These are phyloP conservation scores for Colletes gigas DNA, from an alignment of 1,140 invertebrate genomes.

Conservation along the genomic window DNA sequence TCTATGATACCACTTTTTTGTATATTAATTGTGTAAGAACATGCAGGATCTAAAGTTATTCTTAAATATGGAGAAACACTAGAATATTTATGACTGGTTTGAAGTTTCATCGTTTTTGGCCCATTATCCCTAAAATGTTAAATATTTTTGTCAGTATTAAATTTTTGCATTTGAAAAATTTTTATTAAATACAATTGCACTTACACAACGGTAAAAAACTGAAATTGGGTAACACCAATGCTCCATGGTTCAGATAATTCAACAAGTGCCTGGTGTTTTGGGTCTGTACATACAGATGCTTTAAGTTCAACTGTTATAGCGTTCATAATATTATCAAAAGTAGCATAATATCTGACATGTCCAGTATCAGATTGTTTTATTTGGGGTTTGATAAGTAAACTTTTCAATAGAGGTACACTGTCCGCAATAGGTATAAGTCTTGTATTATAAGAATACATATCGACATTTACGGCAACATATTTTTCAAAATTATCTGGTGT, in stretches of 20 bases:
- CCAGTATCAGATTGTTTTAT: conserved; percentile 56
- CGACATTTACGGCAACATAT: conserved; percentile 68
- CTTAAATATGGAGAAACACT: conserved; percentile 76
- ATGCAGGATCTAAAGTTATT: conserved; percentile 83
- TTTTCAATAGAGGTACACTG: conserved; percentile 31
- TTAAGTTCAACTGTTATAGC: conserved; percentile 68
- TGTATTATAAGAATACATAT: conserved; percentile 62
- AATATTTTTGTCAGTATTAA: background rate
- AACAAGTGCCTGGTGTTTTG: conserved; percentile 81
- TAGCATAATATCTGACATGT: conserved; percentile 68
- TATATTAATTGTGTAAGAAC: conserved; percentile 81
- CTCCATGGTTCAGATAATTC: conserved; percentile 85
- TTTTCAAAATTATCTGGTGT: conserved; percentile 70
- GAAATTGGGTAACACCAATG: conserved; percentile 82
- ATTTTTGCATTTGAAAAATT: background rate
- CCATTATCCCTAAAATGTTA: conserved; percentile 75
- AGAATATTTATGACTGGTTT: conserved; percentile 79
- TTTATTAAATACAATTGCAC: conserved; percentile 16
- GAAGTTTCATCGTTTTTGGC: conserved; percentile 78
- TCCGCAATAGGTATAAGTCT: conserved; percentile 57
- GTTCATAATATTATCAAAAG: conserved; percentile 62
- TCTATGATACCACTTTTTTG: conserved; percentile 69
- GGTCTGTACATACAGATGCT: conserved; percentile 74
- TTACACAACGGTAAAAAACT: conserved; percentile 83
- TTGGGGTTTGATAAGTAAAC: conserved; percentile 38